Evolutionary conservation across 2,797 vertebrate genomes (phyloP), one percentile per base, ranked within the genome.

Genomic region (Meda fulgida): DNA sequence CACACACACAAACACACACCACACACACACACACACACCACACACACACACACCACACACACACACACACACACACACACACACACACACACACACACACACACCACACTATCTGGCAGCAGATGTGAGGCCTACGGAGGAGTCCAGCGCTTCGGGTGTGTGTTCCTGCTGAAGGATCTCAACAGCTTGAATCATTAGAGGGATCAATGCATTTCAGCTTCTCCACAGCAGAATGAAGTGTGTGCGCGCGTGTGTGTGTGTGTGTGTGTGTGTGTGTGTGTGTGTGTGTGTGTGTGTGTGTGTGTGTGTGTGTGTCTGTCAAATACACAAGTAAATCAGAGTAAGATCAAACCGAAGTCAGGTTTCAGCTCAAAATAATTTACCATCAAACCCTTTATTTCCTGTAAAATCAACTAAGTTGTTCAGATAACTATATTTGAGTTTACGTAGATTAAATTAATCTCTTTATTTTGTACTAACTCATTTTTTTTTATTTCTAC

Each of bases 161-260:
- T 43, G 36, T 40, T 70, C 29, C 34, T 69, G 79, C 48, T 70
- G 21, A 69, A 19, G 46, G 19, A 36, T 81, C 67, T 38, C 51
- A 55, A 81, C 80, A 72, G 67, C 67, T 60, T 71, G n/a, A 81
- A 60, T 81, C 51, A 60, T 81, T 81, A 71, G 51, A 36, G 26
- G 79, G 51, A 72, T 72, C 36, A 72, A 31, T 60, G 80, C 31
- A 40, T 81, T 55, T 40, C 66, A 81, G 19, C 21, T 18, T 48
- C 66, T 70, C 66, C 36, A 29, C n/a, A 78, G 58, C 48, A 58
- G 51, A 19, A 81, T 29, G 31, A 23, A 23, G 21, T 16, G n/a
- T n/a, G n/a, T n/a, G n/a, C n/a, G n/a, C n/a, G n/a, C n/a, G 31
- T 31, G 31, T 36, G 48, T 55, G 31, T 76, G 51, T 75, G 29